Evolutionary conservation across 2,113 vertebrate species (phyloP).

Genomic region (Prionailurus viverrinus): DNA sequence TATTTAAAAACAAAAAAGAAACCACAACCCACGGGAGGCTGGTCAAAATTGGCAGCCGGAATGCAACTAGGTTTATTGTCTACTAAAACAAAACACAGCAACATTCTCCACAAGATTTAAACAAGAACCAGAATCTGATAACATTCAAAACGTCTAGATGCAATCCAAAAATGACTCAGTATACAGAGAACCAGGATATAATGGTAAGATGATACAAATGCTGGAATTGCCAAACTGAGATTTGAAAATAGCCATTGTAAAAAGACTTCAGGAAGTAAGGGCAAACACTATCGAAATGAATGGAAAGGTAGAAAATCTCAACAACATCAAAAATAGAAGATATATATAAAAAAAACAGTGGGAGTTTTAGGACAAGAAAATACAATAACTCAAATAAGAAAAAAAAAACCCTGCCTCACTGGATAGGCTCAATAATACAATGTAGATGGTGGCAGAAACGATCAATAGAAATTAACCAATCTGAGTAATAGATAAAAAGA

Average conservation of each 20-base stretch:
- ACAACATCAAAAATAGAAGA: neutral
- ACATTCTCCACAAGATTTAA: neutral
- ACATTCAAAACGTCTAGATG: neutral
- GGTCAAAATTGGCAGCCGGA: conserved; percentile 8
- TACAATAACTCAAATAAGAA: neutral
- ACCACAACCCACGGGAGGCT: neutral
- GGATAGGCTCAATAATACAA: conserved; percentile 29
- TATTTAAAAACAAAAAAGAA: neutral
- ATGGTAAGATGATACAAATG: neutral
- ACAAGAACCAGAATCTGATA: neutral
- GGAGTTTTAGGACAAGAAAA: neutral
- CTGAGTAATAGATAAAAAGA: neutral
- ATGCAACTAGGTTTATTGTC: neutral
- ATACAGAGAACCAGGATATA: neutral
- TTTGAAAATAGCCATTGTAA: conserved; percentile 5
- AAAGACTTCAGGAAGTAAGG: conserved; percentile 13
- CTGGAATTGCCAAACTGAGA: conserved; percentile 1
- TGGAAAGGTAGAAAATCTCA: neutral
- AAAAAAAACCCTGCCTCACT: neutral
- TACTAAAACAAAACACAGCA: neutral
- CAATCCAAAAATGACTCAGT: conserved; percentile 27
- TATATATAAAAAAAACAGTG: neutral
- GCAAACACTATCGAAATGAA: neutral
- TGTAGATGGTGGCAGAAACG: neutral
- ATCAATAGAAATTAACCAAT: conserved; percentile 4